A percentile compares a stretch with the other conserved stretches of the same genome.
Evolutionary conservation across 2,113 vertebrate species (phyloP).

Genomic region (Odobenus rosmarus): DNA sequence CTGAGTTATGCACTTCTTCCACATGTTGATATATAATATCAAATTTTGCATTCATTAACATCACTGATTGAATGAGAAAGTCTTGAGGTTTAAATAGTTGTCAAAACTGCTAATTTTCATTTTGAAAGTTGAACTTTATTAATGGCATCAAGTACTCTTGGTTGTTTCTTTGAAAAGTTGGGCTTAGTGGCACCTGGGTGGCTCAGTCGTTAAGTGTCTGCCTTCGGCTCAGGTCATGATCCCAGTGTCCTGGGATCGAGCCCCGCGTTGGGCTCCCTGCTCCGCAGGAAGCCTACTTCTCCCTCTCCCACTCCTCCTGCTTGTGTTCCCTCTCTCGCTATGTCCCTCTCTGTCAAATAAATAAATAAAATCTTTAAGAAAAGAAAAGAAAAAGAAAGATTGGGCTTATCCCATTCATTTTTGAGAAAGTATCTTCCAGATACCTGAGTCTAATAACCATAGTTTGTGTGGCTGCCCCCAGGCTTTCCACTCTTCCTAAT

Average conservation of each 20-base stretch:
- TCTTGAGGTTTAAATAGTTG: neutral
- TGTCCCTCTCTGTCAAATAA: no score
- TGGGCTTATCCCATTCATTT: neutral
- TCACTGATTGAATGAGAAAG: neutral
- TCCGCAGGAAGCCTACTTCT: no score
- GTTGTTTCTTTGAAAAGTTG: constrained; percentile 39
- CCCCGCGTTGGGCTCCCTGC: no score
- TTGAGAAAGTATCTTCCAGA: constrained; percentile 3
- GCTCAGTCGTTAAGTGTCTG: no score
- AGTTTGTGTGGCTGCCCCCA: neutral
- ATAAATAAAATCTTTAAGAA: no score
- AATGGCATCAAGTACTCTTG: neutral
- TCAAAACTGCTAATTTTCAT: neutral
- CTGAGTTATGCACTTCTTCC: neutral
- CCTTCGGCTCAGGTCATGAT: no score
- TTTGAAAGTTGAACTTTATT: constrained; percentile 20
- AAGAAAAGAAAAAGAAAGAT: neutral
- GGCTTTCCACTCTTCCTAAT: neutral
- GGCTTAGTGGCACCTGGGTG: neutral
- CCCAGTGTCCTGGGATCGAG: no score
- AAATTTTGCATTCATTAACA: neutral
- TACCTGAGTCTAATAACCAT: neutral
- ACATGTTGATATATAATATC: neutral
- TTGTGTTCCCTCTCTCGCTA: no score
- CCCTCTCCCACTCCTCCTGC: no score